phyloP scores from a whole-genome alignment of 2,113 vertebrate species.

The Rhizomys pruinosus region DNA sequence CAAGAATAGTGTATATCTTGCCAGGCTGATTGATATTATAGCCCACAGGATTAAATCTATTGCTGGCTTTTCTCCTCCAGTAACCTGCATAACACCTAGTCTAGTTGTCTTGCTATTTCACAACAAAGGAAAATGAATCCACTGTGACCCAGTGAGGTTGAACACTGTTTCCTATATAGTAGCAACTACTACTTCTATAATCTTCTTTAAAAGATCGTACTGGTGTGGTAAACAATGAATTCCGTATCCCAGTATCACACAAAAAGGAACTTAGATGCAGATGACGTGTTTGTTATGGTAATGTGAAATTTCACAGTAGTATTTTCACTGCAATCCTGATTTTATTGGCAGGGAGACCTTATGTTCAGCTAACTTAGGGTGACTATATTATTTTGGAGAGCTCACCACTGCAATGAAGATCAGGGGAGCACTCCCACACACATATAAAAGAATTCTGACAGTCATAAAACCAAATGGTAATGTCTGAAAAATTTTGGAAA shows the following conservation, averaged over 20 bases:
- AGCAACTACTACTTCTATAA: background rate
- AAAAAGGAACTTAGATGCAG: slow-evolving; percentile 45
- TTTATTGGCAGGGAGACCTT: slow-evolving; percentile 39
- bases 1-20: too few species aligned
- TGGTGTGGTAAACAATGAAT: slow-evolving; percentile 21
- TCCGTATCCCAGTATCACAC: slow-evolving; percentile 9
- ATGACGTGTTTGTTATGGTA: slow-evolving; percentile 29
- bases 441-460: background rate
- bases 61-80: too few species aligned
- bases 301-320: slow-evolving; percentile 49
- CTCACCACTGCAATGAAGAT: background rate
- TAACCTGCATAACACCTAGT: background rate
- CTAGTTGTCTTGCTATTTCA: background rate
- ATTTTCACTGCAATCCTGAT: background rate
- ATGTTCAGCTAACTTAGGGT: slow-evolving; percentile 41
- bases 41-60: too few species aligned
- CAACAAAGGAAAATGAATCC: background rate
- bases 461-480: slow-evolving; percentile 26
- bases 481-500: slow-evolving; percentile 12
- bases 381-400: background rate
- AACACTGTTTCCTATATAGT: background rate
- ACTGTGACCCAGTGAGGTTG: background rate
- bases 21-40: too few species aligned
- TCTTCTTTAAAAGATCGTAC: background rate
- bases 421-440: background rate